Percentiles rank a stretch among this genome's conserved stretches.
phyloP scores from a whole-genome alignment of 2,888 invertebrate species.

The Aspidiotus rigidus region DNA sequence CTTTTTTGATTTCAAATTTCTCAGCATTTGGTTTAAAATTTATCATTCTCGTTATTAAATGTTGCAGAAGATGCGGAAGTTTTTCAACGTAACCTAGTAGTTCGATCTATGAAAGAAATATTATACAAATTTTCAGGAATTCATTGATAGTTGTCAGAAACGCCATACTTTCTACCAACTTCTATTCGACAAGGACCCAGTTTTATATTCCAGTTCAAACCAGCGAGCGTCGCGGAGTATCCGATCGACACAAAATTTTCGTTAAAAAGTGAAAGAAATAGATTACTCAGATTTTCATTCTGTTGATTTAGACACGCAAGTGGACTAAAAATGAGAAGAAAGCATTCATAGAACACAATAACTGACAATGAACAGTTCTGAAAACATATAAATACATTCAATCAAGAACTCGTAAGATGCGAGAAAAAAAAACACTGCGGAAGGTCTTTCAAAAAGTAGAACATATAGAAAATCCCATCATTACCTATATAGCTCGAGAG shows the following conservation, averaged over 20 bases:
- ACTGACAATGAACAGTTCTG: too few relatives aligned
- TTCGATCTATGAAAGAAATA: constrained; percentile 53
- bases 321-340: too few relatives aligned
- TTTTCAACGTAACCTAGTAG: constrained; percentile 88
- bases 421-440: too few relatives aligned
- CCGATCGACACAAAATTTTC: constrained; percentile 86
- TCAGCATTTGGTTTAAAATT: constrained; percentile 71
- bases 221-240: constrained; percentile 86
- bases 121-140: not conserved
- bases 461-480: too few relatives aligned
- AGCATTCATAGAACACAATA: too few relatives aligned
- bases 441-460: too few relatives aligned
- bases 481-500: too few relatives aligned
- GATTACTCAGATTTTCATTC: constrained; percentile 68
- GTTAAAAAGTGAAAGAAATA: constrained; percentile 72
- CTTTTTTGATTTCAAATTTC: constrained; percentile 75
- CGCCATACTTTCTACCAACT: constrained; percentile 64
- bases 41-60: constrained; percentile 74
- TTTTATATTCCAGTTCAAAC: constrained; percentile 63
- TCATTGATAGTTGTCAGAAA: not conserved
- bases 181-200: constrained; percentile 63
- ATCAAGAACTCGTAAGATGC: too few relatives aligned
- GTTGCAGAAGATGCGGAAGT: constrained; percentile 68
- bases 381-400: too few relatives aligned
- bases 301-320: constrained; percentile 67